Conservation (phyloP, 2,888 invertebrate species). For the Myathropa florea region DNA sequence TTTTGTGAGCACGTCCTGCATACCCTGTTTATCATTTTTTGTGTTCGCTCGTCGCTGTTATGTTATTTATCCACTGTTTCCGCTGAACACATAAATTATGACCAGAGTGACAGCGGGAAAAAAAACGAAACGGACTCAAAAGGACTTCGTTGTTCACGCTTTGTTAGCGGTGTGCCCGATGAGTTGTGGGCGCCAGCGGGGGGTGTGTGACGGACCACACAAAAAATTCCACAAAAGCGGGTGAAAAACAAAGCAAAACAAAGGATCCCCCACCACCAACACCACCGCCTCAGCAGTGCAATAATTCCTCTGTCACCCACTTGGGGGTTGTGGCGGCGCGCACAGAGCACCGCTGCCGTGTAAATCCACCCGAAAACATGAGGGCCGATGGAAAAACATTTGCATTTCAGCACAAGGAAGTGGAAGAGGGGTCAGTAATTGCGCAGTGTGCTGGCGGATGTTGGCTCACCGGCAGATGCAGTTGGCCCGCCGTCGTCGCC, state of each 20-base stretch:
- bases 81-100: slow-evolving; percentile 56
- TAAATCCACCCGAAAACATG: slow-evolving; percentile 59
- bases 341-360: slow-evolving; percentile 13
- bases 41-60: background rate
- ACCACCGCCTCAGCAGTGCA: slow-evolving; percentile 49
- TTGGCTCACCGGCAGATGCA: background rate
- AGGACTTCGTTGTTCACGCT: background rate
- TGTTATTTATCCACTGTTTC: slow-evolving; percentile 13
- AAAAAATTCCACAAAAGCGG: background rate
- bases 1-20: background rate
- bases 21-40: background rate
- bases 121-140: slow-evolving; percentile 10
- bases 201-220: too few relatives aligned
- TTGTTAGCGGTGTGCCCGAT: background rate
- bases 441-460: background rate
- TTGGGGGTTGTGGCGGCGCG: background rate
- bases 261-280: slow-evolving; percentile 8
- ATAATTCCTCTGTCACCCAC: slow-evolving; percentile 63
- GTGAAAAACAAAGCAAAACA: background rate
- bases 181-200: background rate
- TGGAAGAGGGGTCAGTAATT: background rate
- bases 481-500: slow-evolving; percentile 10
- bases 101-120: slow-evolving; percentile 48
- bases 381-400: slow-evolving; percentile 40
- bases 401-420: slow-evolving; percentile 8